Percentiles rank a stretch among this genome's conserved stretches.
phyloP scores from a whole-genome alignment of 2,113 vertebrate genomes.

The Hippocampus comes region DNA sequence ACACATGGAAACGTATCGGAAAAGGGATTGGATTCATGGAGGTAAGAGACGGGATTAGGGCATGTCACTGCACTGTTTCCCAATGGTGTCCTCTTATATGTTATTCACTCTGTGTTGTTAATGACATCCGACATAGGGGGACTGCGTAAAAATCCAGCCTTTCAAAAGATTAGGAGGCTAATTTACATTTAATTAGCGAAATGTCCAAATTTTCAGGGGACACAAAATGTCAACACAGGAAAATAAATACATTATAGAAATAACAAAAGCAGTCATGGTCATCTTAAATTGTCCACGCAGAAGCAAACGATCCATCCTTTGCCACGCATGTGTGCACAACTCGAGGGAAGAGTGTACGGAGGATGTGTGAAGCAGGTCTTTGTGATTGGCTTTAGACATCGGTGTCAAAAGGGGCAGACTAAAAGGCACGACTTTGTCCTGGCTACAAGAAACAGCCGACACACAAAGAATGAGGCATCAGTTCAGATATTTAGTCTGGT shows the following conservation, averaged over 20 bases:
- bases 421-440: conserved; percentile 45
- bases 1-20: conserved; percentile 18
- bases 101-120: background rate
- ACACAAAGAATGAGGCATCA: conserved; percentile 31
- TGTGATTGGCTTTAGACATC: conserved; percentile 41
- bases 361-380: conserved; percentile 54
- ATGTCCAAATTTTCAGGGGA: background rate
- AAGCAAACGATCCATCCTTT: too few species aligned
- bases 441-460: conserved; percentile 44
- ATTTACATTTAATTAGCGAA: background rate
- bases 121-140: background rate
- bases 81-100: background rate
- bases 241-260: background rate
- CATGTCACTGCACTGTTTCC: background rate
- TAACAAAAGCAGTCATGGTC: background rate
- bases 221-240: background rate
- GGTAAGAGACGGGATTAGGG: background rate
- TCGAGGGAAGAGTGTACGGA: conserved; percentile 24
- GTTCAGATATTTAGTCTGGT: conserved; percentile 23
- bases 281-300: background rate
- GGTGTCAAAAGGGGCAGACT: conserved; percentile 56
- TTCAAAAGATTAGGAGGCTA: background rate
- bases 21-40: conserved; percentile 5
- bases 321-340: background rate
- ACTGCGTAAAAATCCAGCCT: background rate